Evolutionary conservation across 2,113 vertebrate species (phyloP).

Genomic region (Orthonyx spaldingii): DNA sequence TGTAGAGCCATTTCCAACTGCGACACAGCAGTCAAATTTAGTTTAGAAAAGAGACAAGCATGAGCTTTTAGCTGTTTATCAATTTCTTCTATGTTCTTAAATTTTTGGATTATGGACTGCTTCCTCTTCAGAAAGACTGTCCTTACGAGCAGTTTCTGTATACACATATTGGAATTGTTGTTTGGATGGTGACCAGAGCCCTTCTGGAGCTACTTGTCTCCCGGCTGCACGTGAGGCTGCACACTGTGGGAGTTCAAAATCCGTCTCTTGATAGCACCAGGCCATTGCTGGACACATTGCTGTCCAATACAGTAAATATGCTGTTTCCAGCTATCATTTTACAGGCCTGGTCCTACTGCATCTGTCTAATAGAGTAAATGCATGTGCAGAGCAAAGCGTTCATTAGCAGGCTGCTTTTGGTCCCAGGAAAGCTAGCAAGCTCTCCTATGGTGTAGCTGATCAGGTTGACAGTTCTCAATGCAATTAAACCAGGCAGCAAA

Average conservation of each 20-base stretch:
- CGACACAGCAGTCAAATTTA: not conserved
- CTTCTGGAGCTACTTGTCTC: not conserved
- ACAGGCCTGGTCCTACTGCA: not conserved
- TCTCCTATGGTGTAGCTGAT: not conserved
- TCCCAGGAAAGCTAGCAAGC: not conserved
- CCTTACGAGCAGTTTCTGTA: not conserved
- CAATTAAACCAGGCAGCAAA: not conserved
- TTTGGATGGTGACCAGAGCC: not conserved
- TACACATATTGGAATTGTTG: not conserved
- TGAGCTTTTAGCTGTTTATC: not conserved
- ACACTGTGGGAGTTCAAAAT: not conserved
- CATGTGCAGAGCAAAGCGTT: not conserved
- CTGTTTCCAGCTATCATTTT: not conserved
- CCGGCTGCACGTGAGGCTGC: not conserved
- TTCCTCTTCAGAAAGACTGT: not conserved
- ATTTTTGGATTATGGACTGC: not conserved
- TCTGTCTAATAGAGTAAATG: not conserved
- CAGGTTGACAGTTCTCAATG: not conserved
- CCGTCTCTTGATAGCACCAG: not conserved
- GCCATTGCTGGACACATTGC: not conserved
- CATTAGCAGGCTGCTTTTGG: not conserved
- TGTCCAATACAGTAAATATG: not conserved
- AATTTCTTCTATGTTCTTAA: not conserved
- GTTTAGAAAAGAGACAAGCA: not conserved
- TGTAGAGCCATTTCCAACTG: not conserved